Percentiles rank a stretch among this genome's conserved stretches.
phyloP scores from a whole-genome alignment of 2,888 invertebrate species.

The Chydorus sphaericus region DNA sequence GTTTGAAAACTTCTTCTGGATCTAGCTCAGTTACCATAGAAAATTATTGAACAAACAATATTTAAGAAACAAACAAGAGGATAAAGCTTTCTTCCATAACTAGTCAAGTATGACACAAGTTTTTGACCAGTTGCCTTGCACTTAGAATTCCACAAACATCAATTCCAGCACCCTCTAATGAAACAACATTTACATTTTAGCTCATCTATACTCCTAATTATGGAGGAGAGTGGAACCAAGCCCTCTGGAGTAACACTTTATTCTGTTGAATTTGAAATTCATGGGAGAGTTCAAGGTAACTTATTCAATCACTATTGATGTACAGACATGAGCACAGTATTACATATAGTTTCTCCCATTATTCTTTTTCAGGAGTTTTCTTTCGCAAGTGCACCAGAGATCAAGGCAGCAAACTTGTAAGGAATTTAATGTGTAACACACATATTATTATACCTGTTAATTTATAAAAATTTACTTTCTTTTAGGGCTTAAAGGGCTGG shows the following conservation, averaged over 20 bases:
- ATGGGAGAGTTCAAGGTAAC: conserved; percentile 11
- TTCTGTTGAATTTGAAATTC: conserved; percentile 10
- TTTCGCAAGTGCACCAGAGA: conserved; percentile 8
- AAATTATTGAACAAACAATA: too few relatives aligned
- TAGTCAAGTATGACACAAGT: too few relatives aligned
- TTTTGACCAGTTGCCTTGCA: too few relatives aligned
- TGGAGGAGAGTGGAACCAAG: background rate
- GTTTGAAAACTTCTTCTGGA: too few relatives aligned
- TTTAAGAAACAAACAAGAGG: too few relatives aligned
- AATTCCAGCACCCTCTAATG: too few relatives aligned
- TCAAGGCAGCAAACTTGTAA: background rate
- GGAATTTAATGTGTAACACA: background rate
- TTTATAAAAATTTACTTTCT: background rate
- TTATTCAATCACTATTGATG: background rate
- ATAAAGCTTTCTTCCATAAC: too few relatives aligned
- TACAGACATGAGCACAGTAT: background rate
- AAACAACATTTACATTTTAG: too few relatives aligned
- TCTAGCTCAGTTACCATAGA: too few relatives aligned
- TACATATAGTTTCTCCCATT: background rate
- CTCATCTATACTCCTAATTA: too few relatives aligned
- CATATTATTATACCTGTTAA: background rate
- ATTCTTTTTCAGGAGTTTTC: conserved; percentile 5
- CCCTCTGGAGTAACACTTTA: background rate
- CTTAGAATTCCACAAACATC: too few relatives aligned
- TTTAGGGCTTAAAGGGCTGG: conserved; percentile 48